Evolutionary conservation across 2,888 invertebrate genomes (phyloP), one percentile per base, ranked within the genome.

Genomic region (Clanis bilineata): DNA sequence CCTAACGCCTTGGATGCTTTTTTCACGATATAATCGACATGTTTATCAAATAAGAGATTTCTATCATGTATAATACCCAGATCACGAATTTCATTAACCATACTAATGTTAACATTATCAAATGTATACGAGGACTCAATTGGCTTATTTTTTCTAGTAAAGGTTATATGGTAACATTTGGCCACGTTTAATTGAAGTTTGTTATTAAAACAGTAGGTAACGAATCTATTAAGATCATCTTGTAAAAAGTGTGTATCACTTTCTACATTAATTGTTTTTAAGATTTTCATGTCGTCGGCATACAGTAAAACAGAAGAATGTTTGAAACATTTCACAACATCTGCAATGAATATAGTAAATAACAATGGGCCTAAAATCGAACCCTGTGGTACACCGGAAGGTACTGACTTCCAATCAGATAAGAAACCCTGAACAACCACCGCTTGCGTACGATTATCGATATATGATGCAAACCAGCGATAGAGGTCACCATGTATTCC

Each of bases 351-450:
- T 7, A 61, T 5, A 15, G 12, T 54, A 28, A 61, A 61, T 28
- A 63, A 28, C 7, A 41, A 18, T 4, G 41, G 41, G 6, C 41
- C 41, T 7, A 41, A 6, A 15, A 41, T 5, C 3, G 61, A 65
- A 2, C 63, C 65, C 15, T 63, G 65, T 0, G 63, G 62, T 3
- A 63, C 58, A 0, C 61, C 62, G 0, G 57, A 59, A n/a, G 62
- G 56, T 2, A 64, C 28, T 36, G 21, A 39, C 15, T 2, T n/a
- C 56, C 56, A 60, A n/a, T 23, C 22, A 21, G 62, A 60, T 4
- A 25, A 43, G 22, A 51, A 62, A 0, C 58, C 57, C 7, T 57
- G 32, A 15, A 62, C 39, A 4, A 57, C 59, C 12, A 65, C 60
- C 18, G 58, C 60, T 18, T 60, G 63, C 4, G 58, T 41, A 9